Base-by-base conservation (phyloP, 2,797 vertebrate species). In the Catostomus latipinnis region DNA sequence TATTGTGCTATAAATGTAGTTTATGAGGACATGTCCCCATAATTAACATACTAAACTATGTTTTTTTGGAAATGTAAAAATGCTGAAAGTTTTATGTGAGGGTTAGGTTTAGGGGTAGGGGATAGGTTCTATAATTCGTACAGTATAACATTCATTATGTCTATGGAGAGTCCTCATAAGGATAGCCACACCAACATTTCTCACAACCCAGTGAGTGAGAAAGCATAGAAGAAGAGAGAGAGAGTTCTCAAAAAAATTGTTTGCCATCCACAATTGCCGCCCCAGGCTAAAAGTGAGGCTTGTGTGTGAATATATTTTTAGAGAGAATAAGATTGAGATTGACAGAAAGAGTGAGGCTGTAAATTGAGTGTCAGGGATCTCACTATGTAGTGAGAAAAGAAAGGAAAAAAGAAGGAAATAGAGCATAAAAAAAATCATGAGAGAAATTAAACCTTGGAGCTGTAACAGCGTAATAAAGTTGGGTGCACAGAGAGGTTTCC, bases 391-490 rank as follows among this genome's bases (percentile, higher is more conserved):
- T 73, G 84, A 83, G 76, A 81, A 73, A 79, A 78, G 8, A 69
- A 45, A 46, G 54, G 34, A 65, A 54, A 79, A 72, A 80, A 10
- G 9, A 46, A 70, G 66, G 52, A 69, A 71, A 48, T 53, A 16
- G 62, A 71, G 68, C 16, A 14, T 6, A 6, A 53, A 43, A 77
- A 62, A 74, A 76, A 60, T 73, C 81, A 86, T 84, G 71, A 81
- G 85, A 87, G 86, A 89, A 88, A 89, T 88, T 86, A 89, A 89
- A 86, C 86, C 88, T 89, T 10, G 84, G 84, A 89, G 88, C 84
- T 87, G 88, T 89, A 84, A 85, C 71, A 68, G 74, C 74, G 85
- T 88, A 89, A 88, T 87, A 89, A 88, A 86, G 81, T 80, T 82
- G 78, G 75, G 76, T 85, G 86, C 84, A 71, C 78, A 78, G 83